Percentiles rank a stretch among this genome's conserved stretches.
These are phyloP conservation scores for Xenopus petersii DNA, from an alignment of 2,797 vertebrate genomes.

Conservation along the genomic window DNA sequence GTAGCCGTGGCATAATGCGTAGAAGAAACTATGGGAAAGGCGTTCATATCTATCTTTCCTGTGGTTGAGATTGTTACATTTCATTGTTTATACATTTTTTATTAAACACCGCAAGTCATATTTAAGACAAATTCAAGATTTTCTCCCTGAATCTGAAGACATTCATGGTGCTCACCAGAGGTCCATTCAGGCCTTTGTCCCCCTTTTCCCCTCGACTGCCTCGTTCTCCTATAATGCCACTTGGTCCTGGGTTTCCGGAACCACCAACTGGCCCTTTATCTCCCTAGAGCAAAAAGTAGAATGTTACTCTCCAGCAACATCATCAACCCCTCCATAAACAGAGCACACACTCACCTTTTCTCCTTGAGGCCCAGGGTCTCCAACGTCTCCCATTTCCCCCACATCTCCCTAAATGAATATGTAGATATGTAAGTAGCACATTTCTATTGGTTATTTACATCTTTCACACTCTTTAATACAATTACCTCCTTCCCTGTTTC, in stretches of 20 bases:
- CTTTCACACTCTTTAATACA: background rate
- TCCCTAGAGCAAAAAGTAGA: conserved; percentile 66
- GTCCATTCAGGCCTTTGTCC: conserved; percentile 75
- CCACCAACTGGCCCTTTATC: conserved; percentile 67
- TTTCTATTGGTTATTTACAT: too few species aligned
- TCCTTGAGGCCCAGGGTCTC: conserved; percentile 49
- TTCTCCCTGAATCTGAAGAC: too few species aligned
- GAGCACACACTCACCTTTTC: conserved; percentile 52
- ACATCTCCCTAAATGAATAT: conserved; percentile 53
- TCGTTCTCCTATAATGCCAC: conserved; percentile 66
- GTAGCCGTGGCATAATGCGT: too few species aligned
- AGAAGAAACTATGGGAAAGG: too few species aligned
- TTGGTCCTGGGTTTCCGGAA: conserved; percentile 70
- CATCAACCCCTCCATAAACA: background rate
- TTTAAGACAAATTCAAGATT: too few species aligned
- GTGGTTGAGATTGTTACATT: too few species aligned
- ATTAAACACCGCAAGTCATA: too few species aligned
- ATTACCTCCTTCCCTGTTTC: conserved; percentile 58
- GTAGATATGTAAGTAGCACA: too few species aligned
- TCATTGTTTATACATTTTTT: too few species aligned
- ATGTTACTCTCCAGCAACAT: background rate
- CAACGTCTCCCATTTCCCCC: conserved; percentile 52
- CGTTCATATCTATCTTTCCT: too few species aligned
- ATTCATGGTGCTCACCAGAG: conserved; percentile 65
- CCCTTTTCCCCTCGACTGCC: conserved; percentile 74